These are phyloP conservation scores for Oxygymnocypris stewartii DNA, from an alignment of 2,113 vertebrate genomes.

Conservation along the genomic window DNA sequence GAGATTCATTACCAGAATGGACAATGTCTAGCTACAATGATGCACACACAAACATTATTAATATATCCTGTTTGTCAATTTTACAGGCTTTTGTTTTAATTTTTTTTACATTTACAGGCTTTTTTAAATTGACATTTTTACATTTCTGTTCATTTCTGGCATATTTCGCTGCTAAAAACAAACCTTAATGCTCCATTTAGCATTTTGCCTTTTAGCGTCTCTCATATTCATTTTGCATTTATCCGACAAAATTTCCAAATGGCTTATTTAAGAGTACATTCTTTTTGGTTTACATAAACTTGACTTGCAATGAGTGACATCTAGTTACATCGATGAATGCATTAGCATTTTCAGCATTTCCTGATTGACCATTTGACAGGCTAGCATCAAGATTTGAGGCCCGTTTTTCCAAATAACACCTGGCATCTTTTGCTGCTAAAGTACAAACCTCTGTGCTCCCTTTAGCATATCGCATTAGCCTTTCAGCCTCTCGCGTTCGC, in stretches of 20 bases:
- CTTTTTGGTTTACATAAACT: slow-evolving; percentile 87
- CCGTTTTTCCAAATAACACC: not conserved
- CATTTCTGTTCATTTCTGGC: too few species aligned
- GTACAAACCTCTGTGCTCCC: not conserved
- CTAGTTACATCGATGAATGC: not conserved
- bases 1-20: too few species aligned
- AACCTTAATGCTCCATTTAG: too few species aligned
- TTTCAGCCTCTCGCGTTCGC: not conserved
- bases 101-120: too few species aligned
- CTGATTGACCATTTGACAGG: not conserved
- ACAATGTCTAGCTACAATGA: not conserved
- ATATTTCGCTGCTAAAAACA: too few species aligned
- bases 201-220: too few species aligned
- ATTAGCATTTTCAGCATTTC: not conserved
- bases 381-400: not conserved
- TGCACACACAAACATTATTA: not conserved
- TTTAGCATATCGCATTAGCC: slow-evolving; percentile 25
- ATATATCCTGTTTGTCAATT: too few species aligned
- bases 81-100: too few species aligned
- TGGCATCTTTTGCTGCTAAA: not conserved
- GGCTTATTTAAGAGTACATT: too few species aligned
- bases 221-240: too few species aligned
- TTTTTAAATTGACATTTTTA: too few species aligned
- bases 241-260: too few species aligned
- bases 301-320: slow-evolving; percentile 62